Conservation (phyloP, 2,888 invertebrate species). For the Congeria kusceri region DNA sequence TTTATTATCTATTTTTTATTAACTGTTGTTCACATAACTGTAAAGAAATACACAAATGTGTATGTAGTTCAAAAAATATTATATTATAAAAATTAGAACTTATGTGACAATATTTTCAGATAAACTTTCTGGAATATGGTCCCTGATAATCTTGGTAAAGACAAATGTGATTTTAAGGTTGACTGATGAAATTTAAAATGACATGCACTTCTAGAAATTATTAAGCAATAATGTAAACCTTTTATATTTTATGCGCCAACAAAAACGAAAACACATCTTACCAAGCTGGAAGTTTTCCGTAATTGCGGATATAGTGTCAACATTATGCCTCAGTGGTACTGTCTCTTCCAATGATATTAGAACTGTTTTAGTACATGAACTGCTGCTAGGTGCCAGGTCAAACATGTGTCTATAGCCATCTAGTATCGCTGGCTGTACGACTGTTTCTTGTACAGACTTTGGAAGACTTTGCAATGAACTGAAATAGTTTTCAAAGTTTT, state of each 20-base stretch:
- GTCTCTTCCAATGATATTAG: slow-evolving; percentile 18
- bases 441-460: slow-evolving; percentile 9
- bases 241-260: neutral
- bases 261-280: slow-evolving; percentile 25
- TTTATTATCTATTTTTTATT: no score
- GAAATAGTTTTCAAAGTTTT: slow-evolving; percentile 19
- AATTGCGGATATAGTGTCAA: slow-evolving; percentile 70
- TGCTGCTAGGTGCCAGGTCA: neutral
- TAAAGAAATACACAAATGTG: no score
- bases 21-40: no score
- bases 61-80: no score
- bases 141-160: no score
- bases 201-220: no score
- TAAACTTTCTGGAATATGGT: no score
- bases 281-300: slow-evolving; percentile 78
- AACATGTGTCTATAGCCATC: slow-evolving; percentile 18
- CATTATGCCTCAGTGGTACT: slow-evolving; percentile 53
- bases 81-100: no score
- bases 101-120: no score
- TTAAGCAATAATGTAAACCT: neutral
- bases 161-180: no score
- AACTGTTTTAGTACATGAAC: neutral
- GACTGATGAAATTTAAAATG: no score
- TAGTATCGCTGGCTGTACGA: slow-evolving; percentile 33
- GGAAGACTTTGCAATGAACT: slow-evolving; percentile 63